These are phyloP conservation scores for Umimayanthus kanabou DNA, from an alignment of 92 coral and sea anemone species.

Conservation along the genomic window DNA sequence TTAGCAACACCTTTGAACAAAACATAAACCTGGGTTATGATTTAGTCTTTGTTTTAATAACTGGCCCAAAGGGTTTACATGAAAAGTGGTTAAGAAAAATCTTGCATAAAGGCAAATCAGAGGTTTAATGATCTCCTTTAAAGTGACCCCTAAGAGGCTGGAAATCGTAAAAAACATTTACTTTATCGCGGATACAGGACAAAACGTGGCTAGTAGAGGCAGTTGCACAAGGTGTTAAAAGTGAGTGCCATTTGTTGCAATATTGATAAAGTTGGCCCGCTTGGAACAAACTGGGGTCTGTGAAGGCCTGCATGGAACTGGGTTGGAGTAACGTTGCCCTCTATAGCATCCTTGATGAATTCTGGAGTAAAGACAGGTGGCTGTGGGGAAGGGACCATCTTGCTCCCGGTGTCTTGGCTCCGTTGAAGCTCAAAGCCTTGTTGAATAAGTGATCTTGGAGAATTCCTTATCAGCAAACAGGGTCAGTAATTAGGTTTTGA, in stretches of 20 bases:
- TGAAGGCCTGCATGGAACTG: constrained; percentile 43
- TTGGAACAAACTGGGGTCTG: constrained; percentile 41
- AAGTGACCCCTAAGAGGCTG: constrained; percentile 19
- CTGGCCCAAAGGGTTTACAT: neutral
- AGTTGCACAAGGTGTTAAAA: neutral
- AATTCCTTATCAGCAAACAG: constrained; percentile 37
- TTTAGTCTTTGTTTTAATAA: no score
- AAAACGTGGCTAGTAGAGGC: constrained; percentile 16
- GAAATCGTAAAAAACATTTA: constrained; percentile 9
- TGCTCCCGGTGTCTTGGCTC: neutral
- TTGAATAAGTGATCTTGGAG: constrained; percentile 22
- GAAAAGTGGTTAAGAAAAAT: constrained; percentile 9
- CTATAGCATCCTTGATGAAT: constrained; percentile 22
- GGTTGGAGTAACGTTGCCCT: constrained; percentile 33
- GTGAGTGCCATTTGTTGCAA: constrained; percentile 40
- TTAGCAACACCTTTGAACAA: no score
- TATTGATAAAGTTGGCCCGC: constrained; percentile 50
- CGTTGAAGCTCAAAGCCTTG: neutral
- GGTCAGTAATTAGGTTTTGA: constrained; percentile 39
- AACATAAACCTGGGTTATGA: no score
- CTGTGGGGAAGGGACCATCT: neutral
- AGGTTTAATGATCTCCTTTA: neutral
- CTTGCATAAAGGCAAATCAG: constrained; percentile 18
- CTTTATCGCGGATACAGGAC: constrained; percentile 12
- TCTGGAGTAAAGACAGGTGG: constrained; percentile 2